A percentile compares a stretch with the other conserved stretches of the same genome.
Evolutionary conservation across 1,140 invertebrate genomes (phyloP).

Genomic region (Cydia amplana): DNA sequence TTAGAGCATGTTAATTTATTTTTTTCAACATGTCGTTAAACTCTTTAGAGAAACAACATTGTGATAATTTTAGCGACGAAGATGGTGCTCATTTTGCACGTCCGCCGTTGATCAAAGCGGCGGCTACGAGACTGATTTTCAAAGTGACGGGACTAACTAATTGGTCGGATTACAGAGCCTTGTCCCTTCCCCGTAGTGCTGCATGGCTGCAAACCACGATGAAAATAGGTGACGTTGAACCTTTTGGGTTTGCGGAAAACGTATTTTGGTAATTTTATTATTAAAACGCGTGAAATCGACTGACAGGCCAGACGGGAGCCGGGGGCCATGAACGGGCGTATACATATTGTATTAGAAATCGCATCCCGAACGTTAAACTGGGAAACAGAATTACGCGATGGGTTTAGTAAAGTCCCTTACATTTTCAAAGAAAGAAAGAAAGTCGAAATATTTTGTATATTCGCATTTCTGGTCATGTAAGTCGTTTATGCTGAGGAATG

Average conservation of each 20-base stretch:
- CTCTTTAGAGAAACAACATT: slow-evolving; percentile 50
- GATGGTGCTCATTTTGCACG: slow-evolving; percentile 63
- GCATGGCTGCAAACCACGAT: slow-evolving; percentile 36
- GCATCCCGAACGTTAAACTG: slow-evolving; percentile 20
- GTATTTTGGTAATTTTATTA: slow-evolving; percentile 26
- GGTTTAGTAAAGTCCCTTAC: not conserved
- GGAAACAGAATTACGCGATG: not conserved
- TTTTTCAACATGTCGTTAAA: slow-evolving; percentile 61
- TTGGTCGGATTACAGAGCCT: slow-evolving; percentile 61
- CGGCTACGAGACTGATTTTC: slow-evolving; percentile 47
- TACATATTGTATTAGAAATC: slow-evolving; percentile 20
- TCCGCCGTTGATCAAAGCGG: slow-evolving; percentile 65
- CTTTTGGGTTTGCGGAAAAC: slow-evolving; percentile 13
- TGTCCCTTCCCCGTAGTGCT: slow-evolving; percentile 33
- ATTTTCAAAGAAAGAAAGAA: not conserved
- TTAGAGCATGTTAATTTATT: slow-evolving; percentile 53
- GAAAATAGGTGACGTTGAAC: slow-evolving; percentile 19
- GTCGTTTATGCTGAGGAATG: not conserved
- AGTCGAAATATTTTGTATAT: not conserved
- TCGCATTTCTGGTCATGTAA: not conserved
- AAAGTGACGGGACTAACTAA: slow-evolving; percentile 66
- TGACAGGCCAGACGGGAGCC: slow-evolving; percentile 23
- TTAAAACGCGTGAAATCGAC: slow-evolving; percentile 23
- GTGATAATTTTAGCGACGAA: slow-evolving; percentile 61
- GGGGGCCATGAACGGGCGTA: not conserved